Percentiles rank a stretch among this genome's conserved stretches.
phyloP scores from a whole-genome alignment of 92 coral and sea anemone genomes.

The Scolanthus callimorphus region DNA sequence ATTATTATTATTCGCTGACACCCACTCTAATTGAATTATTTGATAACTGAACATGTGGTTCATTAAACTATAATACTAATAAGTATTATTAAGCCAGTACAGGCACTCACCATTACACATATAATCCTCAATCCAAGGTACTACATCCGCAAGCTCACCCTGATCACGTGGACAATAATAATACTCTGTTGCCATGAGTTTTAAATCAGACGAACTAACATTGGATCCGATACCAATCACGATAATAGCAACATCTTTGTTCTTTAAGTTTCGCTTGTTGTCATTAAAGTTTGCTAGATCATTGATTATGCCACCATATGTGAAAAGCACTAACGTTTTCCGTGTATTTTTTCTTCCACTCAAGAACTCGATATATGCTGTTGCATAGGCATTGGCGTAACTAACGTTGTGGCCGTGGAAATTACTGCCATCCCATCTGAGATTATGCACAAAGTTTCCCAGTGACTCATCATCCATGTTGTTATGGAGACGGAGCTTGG shows the following conservation, averaged over 20 bases:
- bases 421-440: not conserved
- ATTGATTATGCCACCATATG: conserved; percentile 5
- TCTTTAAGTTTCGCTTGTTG: not conserved
- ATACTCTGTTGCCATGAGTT: too few relatives aligned
- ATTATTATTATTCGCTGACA: too few relatives aligned
- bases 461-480: not conserved
- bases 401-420: not conserved
- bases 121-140: conserved; percentile 36
- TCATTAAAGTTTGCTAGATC: not conserved
- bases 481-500: not conserved
- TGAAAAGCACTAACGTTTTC: conserved; percentile 21
- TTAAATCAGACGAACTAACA: not conserved
- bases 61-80: too few relatives aligned
- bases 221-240: conserved; percentile 20
- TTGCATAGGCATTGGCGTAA: conserved; percentile 4
- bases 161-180: too few relatives aligned
- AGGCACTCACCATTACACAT: conserved; percentile 29
- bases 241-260: conserved; percentile 10
- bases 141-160: not conserved
- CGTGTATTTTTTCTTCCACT: not conserved
- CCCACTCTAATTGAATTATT: too few relatives aligned
- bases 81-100: too few relatives aligned
- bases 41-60: too few relatives aligned
- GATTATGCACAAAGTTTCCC: not conserved
- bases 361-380: not conserved